A percentile compares a stretch with the other conserved stretches of the same genome.
Conservation (phyloP, 2,113 vertebrate species). For the Anoura caudifer region DNA sequence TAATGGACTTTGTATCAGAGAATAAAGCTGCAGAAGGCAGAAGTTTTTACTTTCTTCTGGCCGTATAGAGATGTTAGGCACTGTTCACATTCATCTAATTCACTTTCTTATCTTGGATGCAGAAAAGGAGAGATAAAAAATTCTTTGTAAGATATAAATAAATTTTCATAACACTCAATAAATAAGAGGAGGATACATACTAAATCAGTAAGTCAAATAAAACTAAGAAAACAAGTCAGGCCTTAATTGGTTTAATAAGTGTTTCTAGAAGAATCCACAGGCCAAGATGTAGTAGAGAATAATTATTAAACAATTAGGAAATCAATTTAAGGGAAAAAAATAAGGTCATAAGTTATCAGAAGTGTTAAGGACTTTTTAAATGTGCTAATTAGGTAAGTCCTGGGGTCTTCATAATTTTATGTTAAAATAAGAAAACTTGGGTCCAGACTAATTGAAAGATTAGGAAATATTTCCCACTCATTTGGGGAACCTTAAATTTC, state of each 20-base stretch:
- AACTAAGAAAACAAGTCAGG: not conserved
- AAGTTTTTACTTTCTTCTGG: not conserved
- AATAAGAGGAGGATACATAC: not conserved
- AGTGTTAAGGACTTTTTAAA: not conserved
- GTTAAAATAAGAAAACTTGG: not conserved
- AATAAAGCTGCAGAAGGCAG: not conserved
- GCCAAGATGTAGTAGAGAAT: not conserved
- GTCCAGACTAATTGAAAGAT: not conserved
- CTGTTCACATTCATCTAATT: not conserved
- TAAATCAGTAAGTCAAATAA: not conserved
- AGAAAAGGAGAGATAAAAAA: not conserved
- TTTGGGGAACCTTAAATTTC: not conserved
- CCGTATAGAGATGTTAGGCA: not conserved
- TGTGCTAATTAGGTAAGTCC: not conserved
- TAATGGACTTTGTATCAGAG: slow-evolving; percentile 19
- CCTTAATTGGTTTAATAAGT: not conserved
- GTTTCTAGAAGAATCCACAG: not conserved
- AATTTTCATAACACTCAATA: not conserved
- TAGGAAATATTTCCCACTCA: not conserved
- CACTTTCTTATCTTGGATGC: not conserved
- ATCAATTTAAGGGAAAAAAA: not conserved
- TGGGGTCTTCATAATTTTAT: not conserved
- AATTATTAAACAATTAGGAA: not conserved
- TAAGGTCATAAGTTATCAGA: not conserved
- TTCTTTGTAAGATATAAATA: not conserved